These are phyloP conservation scores for Falco rusticolus DNA, from an alignment of 2,797 vertebrate species.

Conservation along the genomic window DNA sequence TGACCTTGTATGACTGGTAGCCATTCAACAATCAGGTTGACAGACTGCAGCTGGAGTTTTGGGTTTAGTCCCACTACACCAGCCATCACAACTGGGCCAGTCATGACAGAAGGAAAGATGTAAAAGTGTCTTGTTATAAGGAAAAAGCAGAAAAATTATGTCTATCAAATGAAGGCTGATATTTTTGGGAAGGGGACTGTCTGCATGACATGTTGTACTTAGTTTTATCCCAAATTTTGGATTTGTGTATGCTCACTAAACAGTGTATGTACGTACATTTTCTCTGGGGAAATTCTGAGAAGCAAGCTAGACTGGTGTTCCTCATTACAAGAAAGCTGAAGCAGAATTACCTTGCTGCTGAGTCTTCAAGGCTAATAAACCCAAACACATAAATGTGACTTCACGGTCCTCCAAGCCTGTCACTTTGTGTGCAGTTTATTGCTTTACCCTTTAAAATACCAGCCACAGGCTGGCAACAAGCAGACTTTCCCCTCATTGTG, in stretches of 20 bases:
- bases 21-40: neutral
- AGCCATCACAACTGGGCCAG: neutral
- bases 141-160: neutral
- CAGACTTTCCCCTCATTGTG: neutral
- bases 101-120: neutral
- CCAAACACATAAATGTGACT: neutral
- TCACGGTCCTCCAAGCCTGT: neutral
- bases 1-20: neutral
- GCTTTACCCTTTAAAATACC: neutral
- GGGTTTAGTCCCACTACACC: neutral
- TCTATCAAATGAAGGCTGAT: neutral
- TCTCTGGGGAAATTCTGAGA: neutral
- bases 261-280: neutral
- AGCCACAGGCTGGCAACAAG: neutral
- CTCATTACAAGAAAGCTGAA: neutral
- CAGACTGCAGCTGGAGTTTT: neutral
- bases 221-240: neutral
- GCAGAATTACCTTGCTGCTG: neutral
- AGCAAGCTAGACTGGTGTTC: neutral
- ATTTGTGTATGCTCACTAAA: neutral
- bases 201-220: neutral
- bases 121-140: neutral
- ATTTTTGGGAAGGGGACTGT: neutral
- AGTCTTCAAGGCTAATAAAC: conserved; percentile 17
- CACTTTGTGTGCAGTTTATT: neutral